Conservation (phyloP, 2,888 invertebrate species). For the Patella pellucida region DNA sequence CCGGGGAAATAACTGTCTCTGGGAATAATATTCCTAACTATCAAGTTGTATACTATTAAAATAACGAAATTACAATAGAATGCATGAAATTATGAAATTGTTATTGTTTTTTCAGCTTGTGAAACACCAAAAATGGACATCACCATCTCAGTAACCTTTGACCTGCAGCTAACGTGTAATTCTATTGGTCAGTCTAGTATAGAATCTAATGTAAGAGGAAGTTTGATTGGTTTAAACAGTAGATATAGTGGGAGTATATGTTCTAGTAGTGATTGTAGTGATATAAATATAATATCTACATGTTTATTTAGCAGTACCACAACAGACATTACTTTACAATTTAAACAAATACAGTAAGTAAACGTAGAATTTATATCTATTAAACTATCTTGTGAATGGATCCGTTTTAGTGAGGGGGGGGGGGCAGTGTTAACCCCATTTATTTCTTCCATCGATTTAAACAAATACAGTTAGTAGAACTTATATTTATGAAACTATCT, state of each 20-base stretch:
- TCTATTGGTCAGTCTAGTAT: not conserved
- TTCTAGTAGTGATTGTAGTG: slow-evolving; percentile 15
- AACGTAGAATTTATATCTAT: no score
- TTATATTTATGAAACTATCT: no score
- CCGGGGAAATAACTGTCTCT: no score
- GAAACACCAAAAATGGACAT: slow-evolving; percentile 18
- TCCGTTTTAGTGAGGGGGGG: no score
- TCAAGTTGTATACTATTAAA: no score
- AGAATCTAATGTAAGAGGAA: not conserved
- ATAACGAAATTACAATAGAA: no score
- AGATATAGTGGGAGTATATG: slow-evolving; percentile 25
- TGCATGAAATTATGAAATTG: no score
- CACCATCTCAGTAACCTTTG: slow-evolving; percentile 23
- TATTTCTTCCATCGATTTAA: no score
- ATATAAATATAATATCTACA: slow-evolving; percentile 3
- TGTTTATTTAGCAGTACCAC: slow-evolving; percentile 12
- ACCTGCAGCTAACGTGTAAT: not conserved
- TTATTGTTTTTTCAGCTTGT: slow-evolving; percentile 21
- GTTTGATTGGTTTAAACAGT: slow-evolving; percentile 20
- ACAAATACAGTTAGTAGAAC: no score
- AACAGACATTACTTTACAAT: slow-evolving; percentile 1
- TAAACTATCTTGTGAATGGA: no score
- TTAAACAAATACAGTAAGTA: slow-evolving; percentile 14
- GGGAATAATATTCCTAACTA: no score
- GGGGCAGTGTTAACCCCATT: no score